Evolutionary conservation across 1,140 invertebrate species (phyloP).

Genomic region (Oryctes rhinoceros): DNA sequence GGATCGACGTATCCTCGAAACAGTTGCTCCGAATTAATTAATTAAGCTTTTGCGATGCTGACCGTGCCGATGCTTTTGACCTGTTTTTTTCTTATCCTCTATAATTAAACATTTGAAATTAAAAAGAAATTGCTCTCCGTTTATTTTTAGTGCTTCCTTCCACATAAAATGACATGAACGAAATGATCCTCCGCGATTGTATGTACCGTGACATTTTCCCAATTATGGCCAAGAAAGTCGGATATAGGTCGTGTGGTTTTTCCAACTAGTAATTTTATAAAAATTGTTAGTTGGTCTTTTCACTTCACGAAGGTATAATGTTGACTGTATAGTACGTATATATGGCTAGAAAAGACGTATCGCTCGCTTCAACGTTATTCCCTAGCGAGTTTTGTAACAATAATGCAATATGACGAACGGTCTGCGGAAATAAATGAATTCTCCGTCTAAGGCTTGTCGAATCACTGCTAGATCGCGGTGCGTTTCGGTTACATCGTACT

Average conservation of each 20-base stretch:
- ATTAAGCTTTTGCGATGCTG: no score
- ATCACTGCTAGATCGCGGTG: background rate
- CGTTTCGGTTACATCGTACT: background rate
- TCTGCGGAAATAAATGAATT: constrained; percentile 17
- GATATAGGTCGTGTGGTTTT: background rate
- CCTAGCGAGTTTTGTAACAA: constrained; percentile 13
- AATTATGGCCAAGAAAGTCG: background rate
- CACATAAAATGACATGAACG: background rate
- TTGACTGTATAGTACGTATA: background rate
- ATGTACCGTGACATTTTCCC: background rate
- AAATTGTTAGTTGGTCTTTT: background rate
- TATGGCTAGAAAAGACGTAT: background rate
- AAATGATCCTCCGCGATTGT: background rate
- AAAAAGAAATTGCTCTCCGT: background rate
- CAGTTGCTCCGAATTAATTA: no score
- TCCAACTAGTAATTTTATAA: no score
- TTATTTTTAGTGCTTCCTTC: background rate
- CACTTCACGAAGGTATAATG: background rate
- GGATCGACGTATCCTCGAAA: no score
- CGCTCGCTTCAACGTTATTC: background rate
- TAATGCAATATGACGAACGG: background rate
- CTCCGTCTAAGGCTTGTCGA: background rate
- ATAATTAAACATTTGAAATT: no score
- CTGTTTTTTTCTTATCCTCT: no score
- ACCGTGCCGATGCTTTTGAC: no score